Base-by-base conservation (phyloP, 1,140 invertebrate species). In the Drosophila sechellia region DNA sequence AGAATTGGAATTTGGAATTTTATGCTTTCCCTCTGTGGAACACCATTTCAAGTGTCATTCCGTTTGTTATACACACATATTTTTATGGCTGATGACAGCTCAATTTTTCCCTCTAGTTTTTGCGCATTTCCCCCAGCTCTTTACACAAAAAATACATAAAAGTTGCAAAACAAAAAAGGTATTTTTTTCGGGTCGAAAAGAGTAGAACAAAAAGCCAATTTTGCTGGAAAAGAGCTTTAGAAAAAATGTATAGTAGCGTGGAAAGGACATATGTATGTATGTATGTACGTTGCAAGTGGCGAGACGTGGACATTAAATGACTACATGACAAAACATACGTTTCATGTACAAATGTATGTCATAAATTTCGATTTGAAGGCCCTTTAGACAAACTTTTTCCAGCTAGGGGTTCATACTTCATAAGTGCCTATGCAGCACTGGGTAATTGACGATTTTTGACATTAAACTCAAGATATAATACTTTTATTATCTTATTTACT, bases 281-380 rank as follows among this genome's bases (percentile, higher is more conserved):
- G 17, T 20, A 42, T 22, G 54, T 43, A 60, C 48, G 53, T 35
- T 55, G 69, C 59, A 59, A 69, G 57, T 65, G 78, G 78, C 75
- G 61, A 77, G 53, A 52, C 61, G 77, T 40, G 57, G 48, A 75
- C 74, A 81, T 87, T 75, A 81, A 86, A 86, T 86, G 83, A 83
- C 63, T 79, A 79, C 75, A 86, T 81, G 83, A 81, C 83, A 87
- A 81, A 87, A 87, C 83, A 87, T 86, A 87, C 83, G 83, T 76
- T 86, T 66, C 48, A 61, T 87, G 83, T 81, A 76, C 63, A 85
- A 81, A 78, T 87, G 71, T 81, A 72, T 64, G 81, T 85, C 81
- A 84, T 84, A 84, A 84, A 84, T 80, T 64, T 85, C 77, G 40
- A 53, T 77, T 85, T 85, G 80, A 74, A 81, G 68, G 66, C 78